Percentiles rank a stretch among this genome's conserved stretches.
These are phyloP conservation scores for Desoria tigrina DNA, from an alignment of 2,888 invertebrate genomes.

Conservation along the genomic window DNA sequence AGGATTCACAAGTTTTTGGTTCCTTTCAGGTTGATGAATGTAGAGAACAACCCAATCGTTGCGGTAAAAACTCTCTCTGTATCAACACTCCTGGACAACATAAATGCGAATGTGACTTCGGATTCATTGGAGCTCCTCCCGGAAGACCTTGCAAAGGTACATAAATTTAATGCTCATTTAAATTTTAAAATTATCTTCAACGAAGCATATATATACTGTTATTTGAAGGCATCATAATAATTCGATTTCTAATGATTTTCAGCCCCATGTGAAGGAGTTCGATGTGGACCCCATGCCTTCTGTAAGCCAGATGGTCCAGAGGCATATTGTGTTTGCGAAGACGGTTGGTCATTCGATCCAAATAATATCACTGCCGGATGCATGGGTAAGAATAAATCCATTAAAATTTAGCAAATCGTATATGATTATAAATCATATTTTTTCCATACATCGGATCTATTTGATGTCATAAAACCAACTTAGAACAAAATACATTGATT, in stretches of 20 bases:
- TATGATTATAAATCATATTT: no score
- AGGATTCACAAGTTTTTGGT: background rate
- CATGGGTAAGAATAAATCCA: slow-evolving; percentile 62
- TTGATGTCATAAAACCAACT: no score
- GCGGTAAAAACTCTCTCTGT: slow-evolving; percentile 77
- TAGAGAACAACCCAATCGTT: slow-evolving; percentile 61
- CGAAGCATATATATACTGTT: background rate
- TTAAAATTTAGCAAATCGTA: background rate
- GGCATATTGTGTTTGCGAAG: slow-evolving; percentile 88
- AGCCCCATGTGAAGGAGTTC: slow-evolving; percentile 89
- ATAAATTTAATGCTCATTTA: background rate
- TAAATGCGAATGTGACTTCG: slow-evolving; percentile 78
- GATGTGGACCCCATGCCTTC: slow-evolving; percentile 80
- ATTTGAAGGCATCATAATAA: no score
- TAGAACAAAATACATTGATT: no score
- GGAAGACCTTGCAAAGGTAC: slow-evolving; percentile 71
- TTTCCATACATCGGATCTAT: no score
- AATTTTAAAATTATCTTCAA: background rate
- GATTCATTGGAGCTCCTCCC: slow-evolving; percentile 81
- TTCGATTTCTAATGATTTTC: slow-evolving; percentile 6
- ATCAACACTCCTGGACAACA: slow-evolving; percentile 77
- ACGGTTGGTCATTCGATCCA: slow-evolving; percentile 90
- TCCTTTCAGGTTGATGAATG: slow-evolving; percentile 64
- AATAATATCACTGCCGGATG: slow-evolving; percentile 85
- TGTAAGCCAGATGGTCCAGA: slow-evolving; percentile 83